phyloP scores from a whole-genome alignment of 2,888 invertebrate species.

The Polydrusus pterygomalis region DNA sequence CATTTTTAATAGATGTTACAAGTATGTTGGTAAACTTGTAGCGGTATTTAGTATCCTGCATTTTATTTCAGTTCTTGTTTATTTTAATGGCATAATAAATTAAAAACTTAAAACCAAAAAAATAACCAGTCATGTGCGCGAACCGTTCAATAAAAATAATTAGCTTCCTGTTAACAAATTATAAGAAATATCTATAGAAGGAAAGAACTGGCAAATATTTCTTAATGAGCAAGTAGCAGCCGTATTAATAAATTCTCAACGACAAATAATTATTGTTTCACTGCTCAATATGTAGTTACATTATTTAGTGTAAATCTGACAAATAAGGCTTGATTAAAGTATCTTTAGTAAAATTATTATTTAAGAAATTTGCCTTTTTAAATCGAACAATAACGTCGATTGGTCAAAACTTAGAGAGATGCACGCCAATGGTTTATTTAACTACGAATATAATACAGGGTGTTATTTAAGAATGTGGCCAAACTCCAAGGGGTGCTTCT shows the following conservation, averaged over 20 bases:
- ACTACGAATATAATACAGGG: too few species aligned
- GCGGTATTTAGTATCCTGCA: too few species aligned
- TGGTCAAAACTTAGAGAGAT: too few species aligned
- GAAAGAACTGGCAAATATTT: constrained; percentile 51
- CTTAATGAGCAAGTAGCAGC: constrained; percentile 49
- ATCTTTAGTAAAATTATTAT: too few species aligned
- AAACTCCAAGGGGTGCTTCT: too few species aligned
- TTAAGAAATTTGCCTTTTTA: too few species aligned
- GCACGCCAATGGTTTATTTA: too few species aligned
- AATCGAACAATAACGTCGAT: too few species aligned
- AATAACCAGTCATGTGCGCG: constrained; percentile 31
- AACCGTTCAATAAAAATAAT: constrained; percentile 40
- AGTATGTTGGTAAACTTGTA: background rate
- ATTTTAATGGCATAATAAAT: constrained; percentile 4
- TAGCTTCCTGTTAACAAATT: constrained; percentile 42
- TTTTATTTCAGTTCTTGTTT: constrained; percentile 4
- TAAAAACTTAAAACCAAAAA: constrained; percentile 6
- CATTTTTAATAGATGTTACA: background rate
- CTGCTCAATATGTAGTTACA: constrained; percentile 37
- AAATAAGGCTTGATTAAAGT: too few species aligned
- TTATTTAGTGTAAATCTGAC: constrained; percentile 40
- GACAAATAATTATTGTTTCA: constrained; percentile 55
- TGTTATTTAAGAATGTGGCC: too few species aligned
- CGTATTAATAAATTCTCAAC: constrained; percentile 51
- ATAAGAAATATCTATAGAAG: constrained; percentile 41